Conservation (phyloP, 2,797 vertebrate species). For the Protonibea diacanthus region DNA sequence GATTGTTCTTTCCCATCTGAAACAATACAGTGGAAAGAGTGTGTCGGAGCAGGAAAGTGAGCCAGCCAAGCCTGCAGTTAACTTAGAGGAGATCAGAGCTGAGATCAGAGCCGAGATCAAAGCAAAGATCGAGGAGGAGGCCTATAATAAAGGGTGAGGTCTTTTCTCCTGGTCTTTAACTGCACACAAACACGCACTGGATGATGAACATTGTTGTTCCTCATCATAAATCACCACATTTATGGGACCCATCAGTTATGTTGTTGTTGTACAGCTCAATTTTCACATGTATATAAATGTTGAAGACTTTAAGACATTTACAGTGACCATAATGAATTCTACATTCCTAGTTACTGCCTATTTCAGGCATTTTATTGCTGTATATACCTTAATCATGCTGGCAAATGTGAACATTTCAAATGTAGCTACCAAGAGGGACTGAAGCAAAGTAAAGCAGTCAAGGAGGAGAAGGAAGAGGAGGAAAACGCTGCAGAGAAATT, state of each 20-base stretch:
- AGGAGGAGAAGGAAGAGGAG: constrained; percentile 80
- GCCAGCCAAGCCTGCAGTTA: constrained; percentile 80
- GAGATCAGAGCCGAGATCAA: constrained; percentile 91
- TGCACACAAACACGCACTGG: constrained; percentile 8
- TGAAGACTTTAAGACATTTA: background rate
- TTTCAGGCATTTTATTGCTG: background rate
- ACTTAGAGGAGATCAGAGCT: constrained; percentile 88
- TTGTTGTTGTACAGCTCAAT: constrained; percentile 14
- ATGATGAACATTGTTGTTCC: constrained; percentile 17
- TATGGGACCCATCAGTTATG: background rate
- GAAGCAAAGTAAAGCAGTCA: constrained; percentile 79
- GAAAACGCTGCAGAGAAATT: constrained; percentile 74
- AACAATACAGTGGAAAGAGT: constrained; percentile 91
- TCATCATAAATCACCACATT: constrained; percentile 28
- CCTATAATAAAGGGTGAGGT: constrained; percentile 91
- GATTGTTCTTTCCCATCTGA: constrained; percentile 80
- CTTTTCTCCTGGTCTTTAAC: constrained; percentile 17
- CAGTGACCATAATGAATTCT: background rate
- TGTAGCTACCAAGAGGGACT: constrained; percentile 85
- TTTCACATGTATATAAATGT: background rate
- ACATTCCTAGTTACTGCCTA: background rate
- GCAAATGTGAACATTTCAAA: constrained; percentile 38
- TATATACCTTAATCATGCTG: background rate
- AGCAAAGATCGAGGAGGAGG: constrained; percentile 94
- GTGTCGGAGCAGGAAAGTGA: constrained; percentile 88